Evolutionary conservation across 2,797 vertebrate genomes (phyloP).

Genomic region (Microhierax caerulescens): DNA sequence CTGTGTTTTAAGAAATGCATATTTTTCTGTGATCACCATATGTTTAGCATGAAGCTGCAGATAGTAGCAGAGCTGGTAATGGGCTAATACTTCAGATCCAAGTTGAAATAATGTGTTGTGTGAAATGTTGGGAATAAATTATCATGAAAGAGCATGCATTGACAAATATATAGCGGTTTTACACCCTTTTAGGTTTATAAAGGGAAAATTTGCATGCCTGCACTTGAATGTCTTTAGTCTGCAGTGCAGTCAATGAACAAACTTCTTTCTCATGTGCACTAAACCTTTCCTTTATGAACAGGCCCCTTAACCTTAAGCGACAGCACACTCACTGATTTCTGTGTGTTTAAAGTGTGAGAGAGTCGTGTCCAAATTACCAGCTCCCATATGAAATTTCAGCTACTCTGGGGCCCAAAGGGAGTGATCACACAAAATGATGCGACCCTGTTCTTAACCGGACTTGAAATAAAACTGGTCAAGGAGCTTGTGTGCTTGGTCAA

Average conservation of each 20-base stretch:
- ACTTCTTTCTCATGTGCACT: neutral
- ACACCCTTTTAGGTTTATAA: constrained; percentile 36
- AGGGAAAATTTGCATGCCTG: neutral
- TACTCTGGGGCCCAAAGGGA: neutral
- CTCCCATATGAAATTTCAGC: constrained; percentile 12
- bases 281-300: neutral
- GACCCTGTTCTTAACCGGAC: constrained; percentile 75
- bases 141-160: neutral
- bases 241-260: neutral
- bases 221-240: neutral
- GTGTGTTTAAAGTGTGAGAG: neutral
- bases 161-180: neutral
- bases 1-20: neutral
- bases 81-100: constrained; percentile 33
- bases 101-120: constrained; percentile 15
- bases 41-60: constrained; percentile 9
- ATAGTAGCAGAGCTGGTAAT: neutral
- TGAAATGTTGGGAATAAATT: constrained; percentile 37
- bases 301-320: neutral
- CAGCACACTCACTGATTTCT: neutral
- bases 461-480: constrained; percentile 79
- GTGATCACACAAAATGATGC: neutral
- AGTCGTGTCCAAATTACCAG: neutral
- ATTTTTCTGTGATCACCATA: constrained; percentile 11
- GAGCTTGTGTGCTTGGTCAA: constrained; percentile 75